Conservation (phyloP, 2,888 invertebrate genomes). For the Synanthedon tipuliformis region DNA sequence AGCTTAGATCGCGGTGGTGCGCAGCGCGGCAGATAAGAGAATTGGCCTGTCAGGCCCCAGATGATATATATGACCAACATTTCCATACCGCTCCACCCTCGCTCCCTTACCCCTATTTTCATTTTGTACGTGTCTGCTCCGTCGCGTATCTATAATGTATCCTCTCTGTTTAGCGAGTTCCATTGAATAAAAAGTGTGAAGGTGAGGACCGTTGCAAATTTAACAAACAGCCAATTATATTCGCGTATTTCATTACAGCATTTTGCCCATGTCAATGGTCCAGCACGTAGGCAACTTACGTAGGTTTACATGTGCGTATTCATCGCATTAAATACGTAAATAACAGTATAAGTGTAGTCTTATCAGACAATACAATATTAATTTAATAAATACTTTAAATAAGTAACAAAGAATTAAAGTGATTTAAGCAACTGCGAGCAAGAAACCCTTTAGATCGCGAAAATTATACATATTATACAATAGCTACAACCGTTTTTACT, state of each 20-base stretch:
- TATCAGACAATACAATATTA: too few relatives aligned
- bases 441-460: too few relatives aligned
- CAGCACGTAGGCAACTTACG: too few relatives aligned
- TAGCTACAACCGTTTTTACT: too few relatives aligned
- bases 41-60: slow-evolving; percentile 89
- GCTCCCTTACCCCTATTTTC: slow-evolving; percentile 57
- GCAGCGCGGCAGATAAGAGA: slow-evolving; percentile 81
- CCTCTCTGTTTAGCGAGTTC: slow-evolving; percentile 55
- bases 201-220: slow-evolving; percentile 51
- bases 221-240: slow-evolving; percentile 34
- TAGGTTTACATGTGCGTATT: too few relatives aligned
- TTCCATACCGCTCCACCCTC: slow-evolving; percentile 73
- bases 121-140: slow-evolving; percentile 69
- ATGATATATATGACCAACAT: slow-evolving; percentile 92
- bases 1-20: slow-evolving; percentile 69
- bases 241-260: too few relatives aligned
- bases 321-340: too few relatives aligned
- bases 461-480: too few relatives aligned
- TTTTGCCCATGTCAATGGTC: neutral
- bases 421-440: too few relatives aligned
- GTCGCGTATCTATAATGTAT: slow-evolving; percentile 64
- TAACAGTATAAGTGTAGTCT: too few relatives aligned
- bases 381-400: too few relatives aligned
- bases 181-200: slow-evolving; percentile 58
- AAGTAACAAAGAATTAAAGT: too few relatives aligned